A percentile compares a stretch with the other conserved stretches of the same genome.
Evolutionary conservation across 2,797 vertebrate species (phyloP).

Genomic region (Typhlichthys eigenmanni): DNA sequence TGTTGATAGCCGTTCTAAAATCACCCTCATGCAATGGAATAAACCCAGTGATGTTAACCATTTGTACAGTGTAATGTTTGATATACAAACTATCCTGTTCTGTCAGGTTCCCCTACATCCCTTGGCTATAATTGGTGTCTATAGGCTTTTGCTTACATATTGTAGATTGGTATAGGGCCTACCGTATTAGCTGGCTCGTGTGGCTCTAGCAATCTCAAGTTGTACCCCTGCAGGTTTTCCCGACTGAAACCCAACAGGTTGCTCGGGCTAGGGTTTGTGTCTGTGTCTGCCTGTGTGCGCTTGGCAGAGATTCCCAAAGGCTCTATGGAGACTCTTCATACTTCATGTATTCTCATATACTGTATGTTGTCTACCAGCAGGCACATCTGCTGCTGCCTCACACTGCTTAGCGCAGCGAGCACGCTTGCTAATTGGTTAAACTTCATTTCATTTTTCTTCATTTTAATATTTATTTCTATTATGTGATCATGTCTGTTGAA

Average conservation of each 20-base stretch:
- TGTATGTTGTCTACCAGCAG: constrained; percentile 18
- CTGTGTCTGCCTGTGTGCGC: constrained; percentile 31
- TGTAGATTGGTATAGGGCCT: constrained; percentile 34
- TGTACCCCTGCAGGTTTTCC: constrained; percentile 42
- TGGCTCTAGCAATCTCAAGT: constrained; percentile 49
- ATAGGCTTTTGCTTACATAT: constrained; percentile 48
- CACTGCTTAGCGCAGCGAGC: constrained; percentile 23
- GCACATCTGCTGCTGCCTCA: constrained; percentile 18
- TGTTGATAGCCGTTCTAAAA: constrained; percentile 40
- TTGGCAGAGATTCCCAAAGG: constrained; percentile 10
- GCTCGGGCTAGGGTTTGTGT: constrained; percentile 23
- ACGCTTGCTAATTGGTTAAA: constrained; percentile 22
- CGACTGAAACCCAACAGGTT: constrained; percentile 47
- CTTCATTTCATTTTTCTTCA: constrained; percentile 41
- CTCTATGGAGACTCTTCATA: not conserved
- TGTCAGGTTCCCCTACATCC: constrained; percentile 45
- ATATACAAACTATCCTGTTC: constrained; percentile 57
- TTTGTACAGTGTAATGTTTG: constrained; percentile 63
- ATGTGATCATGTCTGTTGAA: constrained; percentile 24
- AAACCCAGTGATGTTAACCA: constrained; percentile 38
- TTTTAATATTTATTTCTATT: constrained; percentile 56
- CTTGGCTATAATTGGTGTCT: constrained; percentile 67
- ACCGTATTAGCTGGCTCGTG: constrained; percentile 35
- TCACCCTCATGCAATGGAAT: constrained; percentile 27
- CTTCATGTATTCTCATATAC: constrained; percentile 10